Percentiles rank a stretch among this genome's conserved stretches.
Evolutionary conservation across 2,113 vertebrate genomes (phyloP).

Genomic region (Oenanthe oenanthe): DNA sequence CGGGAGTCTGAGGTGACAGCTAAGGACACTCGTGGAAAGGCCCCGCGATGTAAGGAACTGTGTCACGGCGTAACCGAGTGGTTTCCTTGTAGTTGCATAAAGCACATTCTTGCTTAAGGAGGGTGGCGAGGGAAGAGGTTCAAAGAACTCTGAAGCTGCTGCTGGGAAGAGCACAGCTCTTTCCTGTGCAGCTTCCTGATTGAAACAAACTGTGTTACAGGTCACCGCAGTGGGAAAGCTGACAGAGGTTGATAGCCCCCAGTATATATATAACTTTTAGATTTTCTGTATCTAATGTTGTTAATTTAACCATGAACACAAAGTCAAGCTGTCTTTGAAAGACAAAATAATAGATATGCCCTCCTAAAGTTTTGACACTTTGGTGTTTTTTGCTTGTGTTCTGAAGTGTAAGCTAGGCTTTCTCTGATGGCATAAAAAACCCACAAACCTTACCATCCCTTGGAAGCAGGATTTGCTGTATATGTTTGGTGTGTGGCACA

Average conservation of each 20-base stretch:
- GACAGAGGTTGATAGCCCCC: neutral
- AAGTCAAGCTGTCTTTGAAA: neutral
- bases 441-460: neutral
- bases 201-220: neutral
- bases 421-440: neutral
- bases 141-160: accelerated
- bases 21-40: neutral
- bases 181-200: neutral
- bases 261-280: accelerated
- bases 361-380: neutral
- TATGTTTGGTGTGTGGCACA: neutral
- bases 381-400: neutral
- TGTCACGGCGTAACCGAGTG: neutral
- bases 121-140: neutral
- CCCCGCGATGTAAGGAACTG: accelerated
- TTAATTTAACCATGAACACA: neutral
- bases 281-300: neutral
- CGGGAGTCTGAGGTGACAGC: neutral
- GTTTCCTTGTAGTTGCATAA: neutral
- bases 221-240: neutral
- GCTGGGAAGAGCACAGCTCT: neutral
- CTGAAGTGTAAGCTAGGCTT: neutral
- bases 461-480: neutral
- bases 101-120: neutral
- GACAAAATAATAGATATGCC: neutral